A percentile compares a stretch with the other conserved stretches of the same genome.
These are phyloP conservation scores for Sesamia nonagrioides DNA, from an alignment of 1,140 invertebrate genomes.

Conservation along the genomic window DNA sequence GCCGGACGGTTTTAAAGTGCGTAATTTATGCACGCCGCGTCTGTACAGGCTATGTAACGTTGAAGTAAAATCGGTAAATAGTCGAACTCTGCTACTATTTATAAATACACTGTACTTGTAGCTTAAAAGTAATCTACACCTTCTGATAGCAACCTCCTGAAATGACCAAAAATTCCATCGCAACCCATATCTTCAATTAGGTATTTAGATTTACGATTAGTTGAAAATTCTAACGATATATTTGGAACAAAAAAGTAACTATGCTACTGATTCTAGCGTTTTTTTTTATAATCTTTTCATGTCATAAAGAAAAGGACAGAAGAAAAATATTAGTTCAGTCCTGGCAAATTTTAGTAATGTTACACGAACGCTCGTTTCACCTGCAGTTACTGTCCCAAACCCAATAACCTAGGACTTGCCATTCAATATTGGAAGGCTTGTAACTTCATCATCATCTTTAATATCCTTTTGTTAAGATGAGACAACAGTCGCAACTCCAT, in stretches of 20 bases:
- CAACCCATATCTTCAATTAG: too few relatives aligned
- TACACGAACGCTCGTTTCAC: conserved; percentile 5
- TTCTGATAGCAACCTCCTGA: background rate
- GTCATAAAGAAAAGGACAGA: too few relatives aligned
- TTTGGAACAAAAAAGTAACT: too few relatives aligned
- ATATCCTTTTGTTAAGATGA: background rate
- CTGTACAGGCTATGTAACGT: conserved; percentile 30
- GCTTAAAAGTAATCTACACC: background rate
- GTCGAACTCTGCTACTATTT: conserved; percentile 3
- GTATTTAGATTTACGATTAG: too few relatives aligned
- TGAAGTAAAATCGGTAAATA: conserved; percentile 1
- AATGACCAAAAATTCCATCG: background rate
- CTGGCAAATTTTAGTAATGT: conserved; percentile 18
- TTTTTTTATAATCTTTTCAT: too few relatives aligned
- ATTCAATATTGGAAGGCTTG: background rate
- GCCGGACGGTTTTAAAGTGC: conserved; percentile 33
- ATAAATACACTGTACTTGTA: background rate
- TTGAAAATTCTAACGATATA: too few relatives aligned
- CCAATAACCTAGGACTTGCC: too few relatives aligned
- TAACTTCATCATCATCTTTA: background rate
- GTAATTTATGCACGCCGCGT: conserved; percentile 24
- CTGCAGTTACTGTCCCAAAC: background rate
- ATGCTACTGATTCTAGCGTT: too few relatives aligned
- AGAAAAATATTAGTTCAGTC: conserved; percentile 18
- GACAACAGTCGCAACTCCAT: background rate